phyloP scores from a whole-genome alignment of 2,888 invertebrate genomes.

The Desoria tigrina region DNA sequence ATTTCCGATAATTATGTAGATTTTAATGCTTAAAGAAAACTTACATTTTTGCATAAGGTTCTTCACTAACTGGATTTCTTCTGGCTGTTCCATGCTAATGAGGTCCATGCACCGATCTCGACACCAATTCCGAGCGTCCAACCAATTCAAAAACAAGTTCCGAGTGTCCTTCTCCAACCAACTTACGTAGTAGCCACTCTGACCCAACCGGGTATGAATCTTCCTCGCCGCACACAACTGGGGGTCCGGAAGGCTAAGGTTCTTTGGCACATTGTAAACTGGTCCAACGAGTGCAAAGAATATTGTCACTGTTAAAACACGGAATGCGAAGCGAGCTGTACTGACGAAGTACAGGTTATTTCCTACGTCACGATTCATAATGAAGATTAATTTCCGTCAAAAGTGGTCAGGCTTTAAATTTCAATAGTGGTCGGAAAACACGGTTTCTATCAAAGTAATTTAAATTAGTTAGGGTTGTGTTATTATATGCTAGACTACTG shows the following conservation, averaged over 20 bases:
- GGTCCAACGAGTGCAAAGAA: slow-evolving; percentile 24
- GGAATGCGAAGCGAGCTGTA: slow-evolving; percentile 3
- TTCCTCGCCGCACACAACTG: slow-evolving; percentile 41
- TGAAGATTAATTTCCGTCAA: no score
- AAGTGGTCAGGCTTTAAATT: no score
- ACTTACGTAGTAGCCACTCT: slow-evolving; percentile 38
- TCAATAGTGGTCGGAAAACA: no score
- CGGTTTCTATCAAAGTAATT: no score
- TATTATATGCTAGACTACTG: no score
- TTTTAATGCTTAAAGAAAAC: slow-evolving; percentile 4
- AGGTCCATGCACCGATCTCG: slow-evolving; percentile 92
- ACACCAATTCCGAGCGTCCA: slow-evolving; percentile 86
- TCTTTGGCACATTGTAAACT: slow-evolving; percentile 29
- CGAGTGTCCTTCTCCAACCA: slow-evolving; percentile 43
- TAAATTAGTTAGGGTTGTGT: no score
- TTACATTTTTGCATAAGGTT: slow-evolving; percentile 78
- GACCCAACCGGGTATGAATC: slow-evolving; percentile 31
- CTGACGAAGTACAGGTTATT: not conserved
- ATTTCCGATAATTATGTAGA: no score
- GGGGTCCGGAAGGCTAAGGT: slow-evolving; percentile 38
- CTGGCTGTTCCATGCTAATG: slow-evolving; percentile 84
- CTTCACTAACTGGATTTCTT: slow-evolving; percentile 85
- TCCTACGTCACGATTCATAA: no score
- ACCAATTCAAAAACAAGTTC: slow-evolving; percentile 68
- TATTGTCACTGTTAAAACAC: slow-evolving; percentile 18